Base-by-base conservation (phyloP, 2,888 invertebrate genomes). In the Ophion costatus region DNA sequence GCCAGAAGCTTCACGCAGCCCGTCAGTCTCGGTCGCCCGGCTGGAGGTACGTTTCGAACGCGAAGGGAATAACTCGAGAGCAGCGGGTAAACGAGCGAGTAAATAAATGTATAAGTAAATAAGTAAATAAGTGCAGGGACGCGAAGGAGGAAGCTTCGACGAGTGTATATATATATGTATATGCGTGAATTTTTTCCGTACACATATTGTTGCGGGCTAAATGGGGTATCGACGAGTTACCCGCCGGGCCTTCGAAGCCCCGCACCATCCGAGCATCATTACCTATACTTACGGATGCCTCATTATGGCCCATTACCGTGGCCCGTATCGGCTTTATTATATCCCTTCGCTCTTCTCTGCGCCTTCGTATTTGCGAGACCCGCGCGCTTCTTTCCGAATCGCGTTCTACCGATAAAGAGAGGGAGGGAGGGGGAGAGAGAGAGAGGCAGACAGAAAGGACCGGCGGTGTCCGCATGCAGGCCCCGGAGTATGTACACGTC, bases 231-330 rank as follows among this genome's bases (percentile, higher is more conserved):
- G 87, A 84, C 77, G 71, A 84, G 78, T 83, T 87, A 87, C 81
- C 83, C 86, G 80, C 82, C 63, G 83, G 84, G 51, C 67, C 11
- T 59, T 38, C 38, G 77, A 59, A 42, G 59, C 42, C 57, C 77
- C 24, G 45, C 67, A 91, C 91, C 90, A 89, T 90, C 89, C 90
- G 82, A 67, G 86, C 84, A 84, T 91, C 91, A 93, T 93, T 93
- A 93, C 92, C 91, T 91, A 91, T 92, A 92, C 92, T 93, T 92
- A 88, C 83, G 91, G 90, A 88, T 90, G 90, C 89, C 89, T 92
- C 92, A 93, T 93, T 93, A 93, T 92, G 90, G 90, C 91, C 93
- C 92, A 93, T 93, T 93, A 93, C 92, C 89, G 92, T 76, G 89
- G 90, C 89, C 89, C 91, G 91, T 92, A 92, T 92, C 92, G 89